A percentile compares a stretch with the other conserved stretches of the same genome.
Evolutionary conservation across 92 coral and sea anemone species (phyloP).

Genomic region (Zoanthus solanderi): DNA sequence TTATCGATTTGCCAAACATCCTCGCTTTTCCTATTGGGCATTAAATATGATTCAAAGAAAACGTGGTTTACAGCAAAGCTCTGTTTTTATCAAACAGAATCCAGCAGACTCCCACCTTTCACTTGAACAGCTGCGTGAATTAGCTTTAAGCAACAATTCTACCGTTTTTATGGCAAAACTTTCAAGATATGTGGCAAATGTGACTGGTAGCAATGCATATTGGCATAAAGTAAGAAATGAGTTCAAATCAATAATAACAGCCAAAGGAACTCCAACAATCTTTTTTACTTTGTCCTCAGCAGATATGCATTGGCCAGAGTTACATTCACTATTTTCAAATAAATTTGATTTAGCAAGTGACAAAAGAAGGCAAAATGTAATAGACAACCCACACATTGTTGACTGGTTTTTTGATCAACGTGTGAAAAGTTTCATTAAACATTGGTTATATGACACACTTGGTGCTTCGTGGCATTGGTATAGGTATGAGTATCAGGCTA

Average conservation of each 20-base stretch:
- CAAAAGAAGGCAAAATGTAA: conserved; percentile 54
- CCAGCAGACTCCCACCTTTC: conserved; percentile 67
- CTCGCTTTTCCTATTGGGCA: conserved; percentile 53
- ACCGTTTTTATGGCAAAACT: conserved; percentile 56
- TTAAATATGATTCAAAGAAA: conserved; percentile 57
- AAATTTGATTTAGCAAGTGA: conserved; percentile 32
- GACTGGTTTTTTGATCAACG: conserved; percentile 71
- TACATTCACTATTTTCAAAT: conserved; percentile 51
- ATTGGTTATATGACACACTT: too few relatives aligned
- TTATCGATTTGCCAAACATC: conserved; percentile 61
- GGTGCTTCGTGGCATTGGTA: conserved; percentile 68
- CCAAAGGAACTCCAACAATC: conserved; percentile 62
- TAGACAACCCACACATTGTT: conserved; percentile 55
- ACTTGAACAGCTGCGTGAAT: conserved; percentile 59
- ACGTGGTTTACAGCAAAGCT: conserved; percentile 53
- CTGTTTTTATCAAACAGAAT: conserved; percentile 24
- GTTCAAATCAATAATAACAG: conserved; percentile 62
- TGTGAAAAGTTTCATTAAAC: conserved; percentile 18
- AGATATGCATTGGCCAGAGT: conserved; percentile 58
- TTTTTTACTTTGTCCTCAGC: conserved; percentile 62
- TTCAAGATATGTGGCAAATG: conserved; percentile 66
- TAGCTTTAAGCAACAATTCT: conserved; percentile 60
- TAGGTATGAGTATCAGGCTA: conserved; percentile 66
- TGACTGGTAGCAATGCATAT: conserved; percentile 57
- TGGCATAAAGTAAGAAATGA: conserved; percentile 55